phyloP scores from a whole-genome alignment of 2,797 vertebrate species.

The Myotis myotis region DNA sequence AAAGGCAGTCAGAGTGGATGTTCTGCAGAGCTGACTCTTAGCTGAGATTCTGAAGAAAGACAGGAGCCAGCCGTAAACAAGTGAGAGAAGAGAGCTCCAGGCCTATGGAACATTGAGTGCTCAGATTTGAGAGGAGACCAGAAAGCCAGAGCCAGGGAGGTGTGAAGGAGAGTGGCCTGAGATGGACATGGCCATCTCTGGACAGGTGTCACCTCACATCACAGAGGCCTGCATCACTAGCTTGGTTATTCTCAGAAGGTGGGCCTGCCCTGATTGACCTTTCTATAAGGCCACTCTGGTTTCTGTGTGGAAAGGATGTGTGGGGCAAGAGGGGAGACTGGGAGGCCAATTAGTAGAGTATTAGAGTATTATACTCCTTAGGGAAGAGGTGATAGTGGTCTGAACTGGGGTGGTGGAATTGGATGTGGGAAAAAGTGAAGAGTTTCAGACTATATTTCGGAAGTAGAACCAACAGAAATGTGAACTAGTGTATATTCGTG shows the following conservation, averaged over 20 bases:
- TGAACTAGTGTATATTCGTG: neutral
- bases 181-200: neutral
- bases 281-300: neutral
- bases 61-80: rapidly evolving
- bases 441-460: neutral
- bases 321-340: rapidly evolving
- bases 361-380: rapidly evolving
- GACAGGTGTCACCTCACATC: neutral
- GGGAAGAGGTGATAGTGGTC: neutral
- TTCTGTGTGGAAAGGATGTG: neutral
- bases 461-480: neutral
- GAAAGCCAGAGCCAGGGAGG: neutral
- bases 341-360: neutral
- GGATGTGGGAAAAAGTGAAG: neutral
- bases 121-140: neutral
- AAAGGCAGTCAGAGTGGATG: neutral
- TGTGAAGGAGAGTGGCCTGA: rapidly evolving
- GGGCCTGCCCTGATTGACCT: neutral
- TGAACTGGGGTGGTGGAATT: neutral
- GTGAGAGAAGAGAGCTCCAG: neutral
- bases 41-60: neutral
- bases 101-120: rapidly evolving
- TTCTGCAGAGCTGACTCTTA: neutral
- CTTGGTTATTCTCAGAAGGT: neutral
- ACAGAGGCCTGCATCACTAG: neutral